A percentile compares a stretch with the other conserved stretches of the same genome.
These are phyloP conservation scores for Alca torda DNA, from an alignment of 2,797 vertebrate genomes.

Conservation along the genomic window DNA sequence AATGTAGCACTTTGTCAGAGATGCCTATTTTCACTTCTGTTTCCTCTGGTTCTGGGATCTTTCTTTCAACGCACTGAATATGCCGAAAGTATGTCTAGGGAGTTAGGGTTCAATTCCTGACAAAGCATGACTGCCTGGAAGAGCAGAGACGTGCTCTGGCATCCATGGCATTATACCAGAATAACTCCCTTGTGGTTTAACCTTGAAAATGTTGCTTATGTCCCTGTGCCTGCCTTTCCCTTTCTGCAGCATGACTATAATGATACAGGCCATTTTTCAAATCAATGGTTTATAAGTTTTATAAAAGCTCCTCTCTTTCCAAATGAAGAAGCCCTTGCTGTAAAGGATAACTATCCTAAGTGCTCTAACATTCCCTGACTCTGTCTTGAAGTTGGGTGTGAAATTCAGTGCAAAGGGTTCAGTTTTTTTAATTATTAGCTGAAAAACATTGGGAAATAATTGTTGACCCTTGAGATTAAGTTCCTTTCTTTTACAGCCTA, in stretches of 20 bases:
- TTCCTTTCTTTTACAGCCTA: background rate
- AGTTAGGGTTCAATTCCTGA: background rate
- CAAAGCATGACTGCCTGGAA: background rate
- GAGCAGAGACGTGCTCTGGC: background rate
- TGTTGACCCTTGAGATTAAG: background rate
- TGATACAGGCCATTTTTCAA: background rate
- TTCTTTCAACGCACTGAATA: background rate
- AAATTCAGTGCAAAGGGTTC: background rate
- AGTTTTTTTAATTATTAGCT: background rate
- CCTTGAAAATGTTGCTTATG: background rate
- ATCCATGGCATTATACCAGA: background rate
- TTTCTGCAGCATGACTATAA: background rate
- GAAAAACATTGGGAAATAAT: background rate
- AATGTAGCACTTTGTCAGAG: background rate
- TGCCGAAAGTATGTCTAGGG: background rate
- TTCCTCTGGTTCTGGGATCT: background rate
- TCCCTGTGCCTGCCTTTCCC: background rate
- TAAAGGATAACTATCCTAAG: background rate
- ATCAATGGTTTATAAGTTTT: background rate
- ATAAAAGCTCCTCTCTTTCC: background rate
- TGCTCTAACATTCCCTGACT: background rate
- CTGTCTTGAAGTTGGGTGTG: background rate
- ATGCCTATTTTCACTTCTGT: background rate
- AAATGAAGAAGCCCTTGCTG: background rate
- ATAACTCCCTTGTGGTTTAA: background rate